Evolutionary conservation across 2,888 invertebrate genomes (phyloP), one percentile per base, ranked within the genome.

Genomic region (Spicauda simplicius): DNA sequence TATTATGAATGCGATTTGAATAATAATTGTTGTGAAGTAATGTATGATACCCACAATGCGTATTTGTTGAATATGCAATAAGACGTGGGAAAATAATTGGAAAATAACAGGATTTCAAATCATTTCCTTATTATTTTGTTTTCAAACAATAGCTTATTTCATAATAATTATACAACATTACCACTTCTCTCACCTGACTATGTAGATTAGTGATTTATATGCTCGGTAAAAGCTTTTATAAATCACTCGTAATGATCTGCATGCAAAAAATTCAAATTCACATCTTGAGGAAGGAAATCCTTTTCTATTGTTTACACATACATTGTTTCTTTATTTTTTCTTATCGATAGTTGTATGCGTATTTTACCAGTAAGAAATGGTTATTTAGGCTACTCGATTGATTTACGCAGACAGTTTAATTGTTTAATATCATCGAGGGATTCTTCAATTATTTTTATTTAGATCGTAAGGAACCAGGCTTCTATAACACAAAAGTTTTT

Each of bases 71-170:
- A 88, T 88, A 87, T 80, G 80, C 80, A 86, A 85, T 81, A 84
- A 74, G 62, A 75, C 81, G 86, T 87, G 87, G 77, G 88, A 89
- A 86, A 79, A 80, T 74, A 79, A 86, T 83, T 80, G 78, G 78
- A 82, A 84, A 79, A 78, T 78, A 81, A 80, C 76, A 74, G 76
- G 71, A 80, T 76, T 74, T 64, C 41, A 52, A 72, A 72, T 64
- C 56, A 20, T 60, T 66, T 45, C 60, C 66, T 54, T 54, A 66
- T 66, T 45, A 68, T 69, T 62, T 72, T 65, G 76, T 77, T 75
- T 73, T 71, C 69, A 72, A 76, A 80, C 79, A 82, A 82, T 81
- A 73, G 77, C 62, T 71, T 64, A 71, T 72, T 74, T 72, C 72
- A 77, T 76, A 78, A 79, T 66, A 66, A 66, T 66, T 60, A 41